Base-by-base conservation (phyloP, 2,797 vertebrate species). In the Lates japonicus region DNA sequence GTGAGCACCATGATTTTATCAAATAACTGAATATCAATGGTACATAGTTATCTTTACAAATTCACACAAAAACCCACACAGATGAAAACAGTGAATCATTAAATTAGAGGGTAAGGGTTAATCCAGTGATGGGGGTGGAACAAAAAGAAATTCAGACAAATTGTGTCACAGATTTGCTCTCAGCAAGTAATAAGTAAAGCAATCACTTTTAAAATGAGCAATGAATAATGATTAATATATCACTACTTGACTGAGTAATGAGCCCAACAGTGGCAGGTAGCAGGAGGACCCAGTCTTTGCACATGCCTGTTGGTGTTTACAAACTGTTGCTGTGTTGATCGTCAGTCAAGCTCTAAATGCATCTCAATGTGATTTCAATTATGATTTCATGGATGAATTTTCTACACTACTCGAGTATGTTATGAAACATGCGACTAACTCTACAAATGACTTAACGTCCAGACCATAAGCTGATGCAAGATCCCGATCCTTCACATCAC, bases 301-400 rank as follows among this genome's bases (percentile, higher is more conserved):
- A 72, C 48, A 19, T 49, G 51, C 44, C 44, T 8, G 11, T 44
- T 64, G 54, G 39, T 16, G 19, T 82, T 80, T 76, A 69, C 65
- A 79, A 55, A 57, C 65, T 78, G 62, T 49, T 78, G 54, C 59
- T 68, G 76, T 57, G 83, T 84, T 85, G 80, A 83, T 78, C 11
- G 8, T 49, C 69, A 82, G 74, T 84, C 75, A 79, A 79, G 80
- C 77, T 80, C 55, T 78, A 82, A 87, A 81, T 57, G 59, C 71
- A 82, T 66, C 83, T 77, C 61, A 74, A 48, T 82, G 65, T 78
- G 62, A 84, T 85, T 85, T 78, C 78, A 83, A 80, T 84, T 78
- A 76, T 74, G 70, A 78, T 84, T 87, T 79, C 69, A 83, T 75
- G 54, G 59, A 70, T 79, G 46, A 72, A 81, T 82, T 87, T 77